phyloP scores from a whole-genome alignment of 23 tunicate genomes.

The Oikopleura albicans region DNA sequence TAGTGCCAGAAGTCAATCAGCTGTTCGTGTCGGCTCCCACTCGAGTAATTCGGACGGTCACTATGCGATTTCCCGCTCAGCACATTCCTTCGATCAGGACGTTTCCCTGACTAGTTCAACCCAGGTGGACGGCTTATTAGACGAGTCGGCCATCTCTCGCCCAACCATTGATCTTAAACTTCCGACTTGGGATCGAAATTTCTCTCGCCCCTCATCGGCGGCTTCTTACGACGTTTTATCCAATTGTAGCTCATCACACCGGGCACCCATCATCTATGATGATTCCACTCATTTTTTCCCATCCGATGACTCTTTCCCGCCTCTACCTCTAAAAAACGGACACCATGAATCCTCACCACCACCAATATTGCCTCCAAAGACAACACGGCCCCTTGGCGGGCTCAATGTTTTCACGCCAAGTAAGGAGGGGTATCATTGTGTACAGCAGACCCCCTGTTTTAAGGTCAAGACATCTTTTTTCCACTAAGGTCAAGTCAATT shows the following conservation, averaged over 20 bases:
- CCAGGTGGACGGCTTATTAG: neutral
- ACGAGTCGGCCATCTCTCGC: neutral
- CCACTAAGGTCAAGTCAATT: too few relatives aligned
- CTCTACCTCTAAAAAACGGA: neutral
- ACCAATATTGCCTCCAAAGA: constrained; percentile 1
- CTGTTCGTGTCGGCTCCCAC: neutral
- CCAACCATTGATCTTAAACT: too few relatives aligned
- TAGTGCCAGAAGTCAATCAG: neutral
- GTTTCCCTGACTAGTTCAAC: neutral
- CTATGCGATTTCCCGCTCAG: neutral
- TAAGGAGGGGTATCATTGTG: too few relatives aligned
- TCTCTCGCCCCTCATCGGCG: neutral
- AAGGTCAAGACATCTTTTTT: too few relatives aligned
- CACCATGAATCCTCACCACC: neutral
- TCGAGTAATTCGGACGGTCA: neutral
- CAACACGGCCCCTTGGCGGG: constrained; percentile 4
- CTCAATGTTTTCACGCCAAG: constrained; percentile 7
- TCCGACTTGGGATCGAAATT: too few relatives aligned
- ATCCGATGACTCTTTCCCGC: neutral
- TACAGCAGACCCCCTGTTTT: too few relatives aligned
- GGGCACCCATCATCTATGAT: neutral
- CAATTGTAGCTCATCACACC: neutral
- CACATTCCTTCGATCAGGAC: neutral
- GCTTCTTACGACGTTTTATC: neutral
- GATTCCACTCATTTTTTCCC: neutral